phyloP scores from a whole-genome alignment of 2,888 invertebrate species.

The Scaptodrosophila latifasciaeformis region DNA sequence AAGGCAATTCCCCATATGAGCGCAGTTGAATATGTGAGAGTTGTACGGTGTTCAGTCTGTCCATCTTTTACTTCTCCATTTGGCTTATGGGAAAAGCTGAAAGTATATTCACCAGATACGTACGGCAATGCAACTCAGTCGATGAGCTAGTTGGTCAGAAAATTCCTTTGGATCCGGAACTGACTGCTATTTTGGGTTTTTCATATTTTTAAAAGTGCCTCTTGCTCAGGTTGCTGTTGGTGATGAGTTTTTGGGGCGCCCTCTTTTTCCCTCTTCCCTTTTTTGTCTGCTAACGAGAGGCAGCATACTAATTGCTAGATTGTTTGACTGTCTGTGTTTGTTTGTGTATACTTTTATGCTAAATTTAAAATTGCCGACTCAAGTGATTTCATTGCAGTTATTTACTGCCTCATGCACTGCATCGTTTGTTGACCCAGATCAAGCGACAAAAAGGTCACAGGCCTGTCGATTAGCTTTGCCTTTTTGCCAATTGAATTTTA shows the following conservation, averaged over 20 bases:
- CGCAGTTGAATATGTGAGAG: too few relatives aligned
- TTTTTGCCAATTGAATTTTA: too few relatives aligned
- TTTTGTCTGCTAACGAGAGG: not conserved
- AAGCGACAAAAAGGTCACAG: slow-evolving; percentile 34
- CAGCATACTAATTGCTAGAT: slow-evolving; percentile 36
- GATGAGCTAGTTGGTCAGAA: too few relatives aligned
- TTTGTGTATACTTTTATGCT: slow-evolving; percentile 14
- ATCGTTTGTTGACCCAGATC: slow-evolving; percentile 54
- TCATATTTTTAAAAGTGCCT: slow-evolving; percentile 43
- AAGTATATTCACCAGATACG: too few relatives aligned
- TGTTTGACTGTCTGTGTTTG: not conserved
- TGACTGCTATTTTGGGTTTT: slow-evolving; percentile 28
- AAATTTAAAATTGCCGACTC: slow-evolving; percentile 44
- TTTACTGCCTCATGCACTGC: too few relatives aligned
- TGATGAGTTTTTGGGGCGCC: too few relatives aligned
- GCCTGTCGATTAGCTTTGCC: slow-evolving; percentile 16
- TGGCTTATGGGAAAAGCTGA: too few relatives aligned
- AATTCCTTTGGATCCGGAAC: slow-evolving; percentile 4
- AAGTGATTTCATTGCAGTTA: slow-evolving; percentile 30
- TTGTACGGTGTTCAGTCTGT: not conserved
- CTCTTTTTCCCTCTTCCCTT: slow-evolving; percentile 5
- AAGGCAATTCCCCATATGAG: not conserved
- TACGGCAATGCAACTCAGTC: too few relatives aligned
- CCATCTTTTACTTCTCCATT: not conserved
- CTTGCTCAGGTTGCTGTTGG: too few relatives aligned